Evolutionary conservation across 2,888 invertebrate genomes (phyloP), one percentile per base, ranked within the genome.

Genomic region (Therioaphis trifolii): DNA sequence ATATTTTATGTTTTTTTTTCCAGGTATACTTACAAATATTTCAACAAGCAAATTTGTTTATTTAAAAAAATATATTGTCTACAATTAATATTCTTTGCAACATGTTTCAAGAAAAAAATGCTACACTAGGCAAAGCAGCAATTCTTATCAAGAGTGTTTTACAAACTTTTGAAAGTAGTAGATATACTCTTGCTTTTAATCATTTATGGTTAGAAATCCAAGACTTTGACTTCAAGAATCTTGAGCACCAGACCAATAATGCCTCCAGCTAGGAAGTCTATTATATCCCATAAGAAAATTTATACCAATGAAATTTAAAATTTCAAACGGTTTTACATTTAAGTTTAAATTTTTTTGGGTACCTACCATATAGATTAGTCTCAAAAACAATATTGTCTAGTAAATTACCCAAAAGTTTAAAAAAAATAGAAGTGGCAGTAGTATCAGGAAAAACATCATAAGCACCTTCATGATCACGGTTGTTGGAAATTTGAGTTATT

Each of bases 1-100:
- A 52, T 85, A 85, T 68, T 85, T 85, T 68, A 85, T 72, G 21
- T 71, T 76, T 18, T 82, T 27, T 24, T 80, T 84, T 80, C 85
- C 85, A 75, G 82, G 85, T 15, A 27, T 18, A 21, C 84, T 84
- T 77, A 85, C 84, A n/a, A 77, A 85, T 76, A 85, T 84, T 55
- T 85, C 85, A 72, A 86, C 58, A 52, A 27, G 24, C 24, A 63
- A 46, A 40, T 43, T 40, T 66, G 46, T 46, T 7, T 21, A 43
- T 61, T 46, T 46, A 15, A 66, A 43, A n/a, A 46, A 63, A 61
- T 14, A 35, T 58, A 46, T 43, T 27, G 46, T 78, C 27, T 68
- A 78, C 68, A n/a, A 40, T 49, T 27, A 76, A 40, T 76, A 61
- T 76, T 76, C 35, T 9, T 1, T 43, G 61, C 18, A 43, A 40